Conservation (phyloP, 2,797 vertebrate genomes). For the Emydoidea blandingii region DNA sequence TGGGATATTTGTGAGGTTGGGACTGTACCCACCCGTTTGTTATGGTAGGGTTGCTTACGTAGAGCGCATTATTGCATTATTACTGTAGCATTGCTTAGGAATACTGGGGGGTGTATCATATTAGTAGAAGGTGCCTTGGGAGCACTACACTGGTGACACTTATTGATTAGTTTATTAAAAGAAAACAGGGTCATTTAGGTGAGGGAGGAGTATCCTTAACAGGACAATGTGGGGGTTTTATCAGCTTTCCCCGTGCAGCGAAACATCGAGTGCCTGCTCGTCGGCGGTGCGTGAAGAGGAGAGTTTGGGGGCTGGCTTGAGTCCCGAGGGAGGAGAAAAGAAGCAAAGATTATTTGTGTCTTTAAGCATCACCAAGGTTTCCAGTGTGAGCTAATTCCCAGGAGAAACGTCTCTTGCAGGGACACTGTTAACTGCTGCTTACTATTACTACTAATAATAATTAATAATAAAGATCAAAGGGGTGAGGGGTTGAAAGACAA, state of each 20-base stretch:
- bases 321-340: not conserved
- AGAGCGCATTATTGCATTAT: no score
- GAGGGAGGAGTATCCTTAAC: not conserved
- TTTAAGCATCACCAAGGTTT: no score
- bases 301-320: not conserved
- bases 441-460: no score
- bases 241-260: not conserved
- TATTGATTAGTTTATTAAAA: not conserved
- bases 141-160: not conserved
- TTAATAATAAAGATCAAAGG: not conserved
- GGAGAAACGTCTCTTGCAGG: no score
- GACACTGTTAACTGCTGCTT: no score
- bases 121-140: not conserved
- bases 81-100: not conserved
- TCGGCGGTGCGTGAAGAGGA: not conserved
- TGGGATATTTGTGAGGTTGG: not conserved
- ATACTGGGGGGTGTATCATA: not conserved
- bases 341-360: no score
- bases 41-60: not conserved
- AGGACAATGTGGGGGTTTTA: not conserved
- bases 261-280: not conserved
- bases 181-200: not conserved
- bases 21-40: not conserved
- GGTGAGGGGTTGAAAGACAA: not conserved
- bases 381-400: no score